Evolutionary conservation across 2,888 invertebrate genomes (phyloP).

Genomic region (Neria commutata): DNA sequence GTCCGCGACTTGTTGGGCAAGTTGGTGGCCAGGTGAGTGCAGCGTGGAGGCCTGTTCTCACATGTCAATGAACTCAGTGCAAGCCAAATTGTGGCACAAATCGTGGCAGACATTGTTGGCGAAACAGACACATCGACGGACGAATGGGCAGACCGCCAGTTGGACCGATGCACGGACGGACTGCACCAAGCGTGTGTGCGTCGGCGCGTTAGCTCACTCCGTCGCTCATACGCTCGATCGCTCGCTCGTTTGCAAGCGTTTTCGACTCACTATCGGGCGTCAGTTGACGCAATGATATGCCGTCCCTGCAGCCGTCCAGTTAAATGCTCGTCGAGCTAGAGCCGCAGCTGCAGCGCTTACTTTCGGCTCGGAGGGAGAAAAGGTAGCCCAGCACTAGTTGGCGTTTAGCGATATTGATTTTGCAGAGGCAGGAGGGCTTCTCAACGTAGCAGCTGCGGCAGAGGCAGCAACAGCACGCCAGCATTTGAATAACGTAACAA

Average conservation of each 20-base stretch:
- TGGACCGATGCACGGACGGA: not conserved
- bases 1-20: conserved; percentile 54
- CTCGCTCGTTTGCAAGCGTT: no score
- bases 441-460: not conserved
- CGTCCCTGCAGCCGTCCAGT: conserved; percentile 20
- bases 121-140: not conserved
- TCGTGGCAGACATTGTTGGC: not conserved
- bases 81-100: not conserved
- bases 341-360: not conserved
- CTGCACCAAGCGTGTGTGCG: not conserved
- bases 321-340: conserved; percentile 4
- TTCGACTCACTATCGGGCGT: conserved; percentile 13
- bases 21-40: conserved; percentile 48
- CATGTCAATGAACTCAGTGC: conserved; percentile 48
- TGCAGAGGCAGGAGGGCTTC: no score
- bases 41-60: conserved; percentile 37
- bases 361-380: conserved; percentile 43
- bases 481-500: conserved; percentile 6
- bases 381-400: conserved; percentile 44
- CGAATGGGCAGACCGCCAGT: not conserved
- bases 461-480: not conserved
- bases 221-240: no score
- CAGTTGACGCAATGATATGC: conserved; percentile 15
- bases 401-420: conserved; percentile 27
- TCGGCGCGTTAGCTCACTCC: not conserved